Evolutionary conservation across 2,113 vertebrate species (phyloP), one percentile per base, ranked within the genome.

Genomic region (Phaethon lepturus): DNA sequence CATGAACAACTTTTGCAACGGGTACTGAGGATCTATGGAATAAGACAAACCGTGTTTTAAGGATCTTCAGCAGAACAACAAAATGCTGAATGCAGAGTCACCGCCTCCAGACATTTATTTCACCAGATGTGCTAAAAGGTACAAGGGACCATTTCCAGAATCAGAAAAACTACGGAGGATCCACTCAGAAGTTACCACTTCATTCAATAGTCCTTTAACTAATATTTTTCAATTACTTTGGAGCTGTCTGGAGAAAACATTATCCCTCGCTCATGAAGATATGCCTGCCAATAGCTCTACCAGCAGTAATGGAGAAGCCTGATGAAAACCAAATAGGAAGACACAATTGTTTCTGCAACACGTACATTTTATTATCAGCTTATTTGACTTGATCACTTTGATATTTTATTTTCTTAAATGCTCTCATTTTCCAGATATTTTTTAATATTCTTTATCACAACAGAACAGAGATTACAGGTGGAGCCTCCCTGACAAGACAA

Each of bases 91-190:
- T 1, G 24, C 14, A 31, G 31, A 47, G 35, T 13, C 47, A 49
- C n/a, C 5, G 0, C 33, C 28, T 19, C 17, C 33, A 52, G 33
- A 8, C 19, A 7, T 28, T n/a, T 33, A 6, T 47, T 29, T 33
- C 47, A 17, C 14, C 17, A 33, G 53, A 25, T 1, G 1, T 1
- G 7, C 11, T 25, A 25, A 55, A 42, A n/a, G 0, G 0, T 28
- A 14, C 13, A 3, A n/a, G 40, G 3, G 19, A 17, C 19, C 0
- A 0, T 26, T 12, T 35, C 9, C 13, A 38, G 20, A 14, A 49
- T 9, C 13, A 5, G 7, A 7, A 20, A 53, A 33, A 23, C 16
- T 8, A n/a, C 29, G 24, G 33, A 29, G 8, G 18, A 26, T 9
- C 25, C 20, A 2, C 38, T 40, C 18, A 18, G 17, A 58, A 72